Conservation (phyloP, 2,797 vertebrate species). For the Phrynocephalus guinanensis region DNA sequence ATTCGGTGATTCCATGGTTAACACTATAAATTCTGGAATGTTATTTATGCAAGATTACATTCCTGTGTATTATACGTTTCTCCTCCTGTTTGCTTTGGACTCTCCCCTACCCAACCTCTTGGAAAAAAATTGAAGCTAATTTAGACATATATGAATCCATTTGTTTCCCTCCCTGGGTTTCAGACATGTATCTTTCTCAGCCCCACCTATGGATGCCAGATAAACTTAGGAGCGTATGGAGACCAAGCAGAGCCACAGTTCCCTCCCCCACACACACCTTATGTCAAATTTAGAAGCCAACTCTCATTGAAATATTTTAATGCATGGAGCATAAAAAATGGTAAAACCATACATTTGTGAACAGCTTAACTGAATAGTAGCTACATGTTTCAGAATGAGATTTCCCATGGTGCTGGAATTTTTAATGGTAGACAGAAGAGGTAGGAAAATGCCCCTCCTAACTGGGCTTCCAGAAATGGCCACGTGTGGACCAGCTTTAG, state of each 20-base stretch:
- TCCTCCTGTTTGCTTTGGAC: background rate
- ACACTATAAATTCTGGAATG: no score
- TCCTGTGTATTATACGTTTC: background rate
- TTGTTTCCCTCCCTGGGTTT: no score
- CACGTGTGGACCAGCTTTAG: background rate
- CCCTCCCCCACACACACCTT: no score
- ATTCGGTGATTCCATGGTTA: background rate
- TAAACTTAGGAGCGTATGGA: background rate
- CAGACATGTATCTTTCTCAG: background rate
- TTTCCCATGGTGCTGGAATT: background rate
- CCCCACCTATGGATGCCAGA: no score
- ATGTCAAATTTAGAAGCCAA: background rate
- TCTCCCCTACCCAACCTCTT: background rate
- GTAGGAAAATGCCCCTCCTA: background rate
- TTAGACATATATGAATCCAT: no score
- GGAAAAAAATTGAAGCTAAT: background rate
- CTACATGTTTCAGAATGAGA: background rate
- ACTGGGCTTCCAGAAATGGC: background rate
- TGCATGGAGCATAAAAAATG: conserved; percentile 1
- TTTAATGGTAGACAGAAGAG: background rate
- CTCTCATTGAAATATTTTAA: background rate
- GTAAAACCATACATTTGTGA: background rate
- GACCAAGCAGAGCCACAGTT: background rate
- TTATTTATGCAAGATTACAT: background rate
- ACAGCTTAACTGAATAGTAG: background rate